These are phyloP conservation scores for Nysson spinosus DNA, from an alignment of 2,888 invertebrate genomes.

Conservation along the genomic window DNA sequence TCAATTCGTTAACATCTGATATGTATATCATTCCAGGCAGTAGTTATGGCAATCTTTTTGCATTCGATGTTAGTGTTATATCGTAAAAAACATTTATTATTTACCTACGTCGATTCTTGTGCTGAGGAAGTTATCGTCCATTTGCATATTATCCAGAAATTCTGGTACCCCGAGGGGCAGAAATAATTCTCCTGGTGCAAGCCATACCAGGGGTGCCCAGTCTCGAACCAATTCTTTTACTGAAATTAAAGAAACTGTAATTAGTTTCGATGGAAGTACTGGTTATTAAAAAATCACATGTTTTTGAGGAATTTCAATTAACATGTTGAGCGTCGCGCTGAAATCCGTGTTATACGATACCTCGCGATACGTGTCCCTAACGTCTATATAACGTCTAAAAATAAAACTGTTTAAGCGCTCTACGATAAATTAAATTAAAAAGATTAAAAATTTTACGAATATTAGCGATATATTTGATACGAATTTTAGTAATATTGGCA, in stretches of 20 bases:
- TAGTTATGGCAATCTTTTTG: background rate
- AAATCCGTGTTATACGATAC: no score
- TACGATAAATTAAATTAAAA: no score
- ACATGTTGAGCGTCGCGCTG: no score
- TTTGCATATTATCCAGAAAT: slow-evolving; percentile 80
- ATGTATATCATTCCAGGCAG: no score
- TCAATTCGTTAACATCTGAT: no score
- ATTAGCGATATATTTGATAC: no score
- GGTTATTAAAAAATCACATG: background rate
- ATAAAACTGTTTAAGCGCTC: no score
- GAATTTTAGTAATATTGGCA: no score
- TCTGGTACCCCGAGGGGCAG: slow-evolving; percentile 82
- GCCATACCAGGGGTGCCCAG: slow-evolving; percentile 84
- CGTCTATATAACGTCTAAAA: no score
- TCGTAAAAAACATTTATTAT: slow-evolving; percentile 40
- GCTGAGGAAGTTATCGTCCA: slow-evolving; percentile 66
- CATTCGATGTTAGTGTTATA: background rate
- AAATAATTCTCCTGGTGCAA: slow-evolving; percentile 83
- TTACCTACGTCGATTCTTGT: slow-evolving; percentile 68
- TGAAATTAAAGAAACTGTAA: slow-evolving; percentile 35
- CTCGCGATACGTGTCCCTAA: no score
- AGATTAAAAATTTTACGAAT: no score
- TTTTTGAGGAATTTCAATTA: no score
- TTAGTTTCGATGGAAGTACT: background rate
- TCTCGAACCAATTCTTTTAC: slow-evolving; percentile 78